Evolutionary conservation across 2,888 invertebrate genomes (phyloP).

Genomic region (Neoaliturus tenellus): DNA sequence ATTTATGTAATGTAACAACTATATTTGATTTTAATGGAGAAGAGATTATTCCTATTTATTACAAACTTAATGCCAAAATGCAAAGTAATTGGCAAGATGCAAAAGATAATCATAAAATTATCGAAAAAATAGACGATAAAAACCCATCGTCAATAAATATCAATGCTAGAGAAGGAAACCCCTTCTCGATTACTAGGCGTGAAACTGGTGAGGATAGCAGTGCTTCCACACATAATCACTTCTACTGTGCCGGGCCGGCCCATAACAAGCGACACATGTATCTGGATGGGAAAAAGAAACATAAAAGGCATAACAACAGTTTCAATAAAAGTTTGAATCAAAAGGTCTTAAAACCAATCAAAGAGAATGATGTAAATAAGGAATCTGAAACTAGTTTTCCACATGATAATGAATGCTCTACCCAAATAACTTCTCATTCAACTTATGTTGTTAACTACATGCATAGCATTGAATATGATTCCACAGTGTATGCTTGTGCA

Average conservation of each 20-base stretch:
- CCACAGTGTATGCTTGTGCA: not conserved
- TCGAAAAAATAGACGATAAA: not conserved
- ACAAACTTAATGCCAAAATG: not conserved
- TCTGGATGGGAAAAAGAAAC: not conserved
- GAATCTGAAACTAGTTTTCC: not conserved
- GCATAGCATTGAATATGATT: not conserved
- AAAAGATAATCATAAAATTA: not conserved
- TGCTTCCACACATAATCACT: not conserved
- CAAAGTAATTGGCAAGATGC: not conserved
- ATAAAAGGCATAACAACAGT: not conserved
- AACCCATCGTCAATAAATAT: too few relatives aligned
- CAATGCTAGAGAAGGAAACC: too few relatives aligned
- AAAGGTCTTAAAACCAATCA: not conserved
- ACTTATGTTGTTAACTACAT: not conserved
- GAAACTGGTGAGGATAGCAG: too few relatives aligned
- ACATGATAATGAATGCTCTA: not conserved
- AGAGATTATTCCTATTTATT: not conserved
- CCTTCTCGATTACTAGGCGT: too few relatives aligned
- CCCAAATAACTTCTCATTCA: not conserved
- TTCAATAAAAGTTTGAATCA: not conserved
- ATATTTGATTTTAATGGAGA: not conserved
- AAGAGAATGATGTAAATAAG: not conserved
- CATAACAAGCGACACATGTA: not conserved
- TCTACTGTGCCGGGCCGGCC: not conserved
- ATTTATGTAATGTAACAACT: not conserved